Conservation (phyloP, 1,140 invertebrate genomes). For the Phocides pigmalion region DNA sequence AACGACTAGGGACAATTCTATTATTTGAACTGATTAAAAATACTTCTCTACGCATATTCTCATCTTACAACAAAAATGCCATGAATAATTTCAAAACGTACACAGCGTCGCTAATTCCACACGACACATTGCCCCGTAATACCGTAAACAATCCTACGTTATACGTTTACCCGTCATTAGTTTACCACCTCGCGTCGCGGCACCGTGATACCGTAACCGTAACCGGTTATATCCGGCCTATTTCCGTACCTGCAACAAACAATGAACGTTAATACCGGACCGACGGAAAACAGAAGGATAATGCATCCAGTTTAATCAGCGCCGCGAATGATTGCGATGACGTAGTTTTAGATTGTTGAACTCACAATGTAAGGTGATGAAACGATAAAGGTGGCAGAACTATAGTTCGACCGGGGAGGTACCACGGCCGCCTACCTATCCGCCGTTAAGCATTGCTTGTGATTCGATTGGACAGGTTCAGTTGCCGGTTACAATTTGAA, state of each 20-base stretch:
- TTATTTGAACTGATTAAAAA: no score
- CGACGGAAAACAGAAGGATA: conserved; percentile 31
- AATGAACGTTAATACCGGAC: conserved; percentile 50
- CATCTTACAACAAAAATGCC: background rate
- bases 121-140: conserved; percentile 2
- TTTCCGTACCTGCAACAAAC: conserved; percentile 65
- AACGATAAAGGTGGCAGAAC: no score
- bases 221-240: conserved; percentile 43
- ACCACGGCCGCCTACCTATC: no score
- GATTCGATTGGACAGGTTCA: no score
- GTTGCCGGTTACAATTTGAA: no score
- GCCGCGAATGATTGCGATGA: background rate
- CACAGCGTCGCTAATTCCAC: background rate
- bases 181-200: conserved; percentile 7
- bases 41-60: no score
- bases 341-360: no score
- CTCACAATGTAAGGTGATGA: no score
- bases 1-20: no score
- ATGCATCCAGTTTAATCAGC: conserved; percentile 34
- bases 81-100: background rate
- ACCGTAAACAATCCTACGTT: conserved; percentile 27
- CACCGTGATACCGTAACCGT: conserved; percentile 16
- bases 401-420: no score
- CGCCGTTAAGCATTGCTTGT: no score
- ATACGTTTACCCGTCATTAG: conserved; percentile 37